These are phyloP conservation scores for Antitype chi DNA, from an alignment of 2,888 invertebrate species.

Conservation along the genomic window DNA sequence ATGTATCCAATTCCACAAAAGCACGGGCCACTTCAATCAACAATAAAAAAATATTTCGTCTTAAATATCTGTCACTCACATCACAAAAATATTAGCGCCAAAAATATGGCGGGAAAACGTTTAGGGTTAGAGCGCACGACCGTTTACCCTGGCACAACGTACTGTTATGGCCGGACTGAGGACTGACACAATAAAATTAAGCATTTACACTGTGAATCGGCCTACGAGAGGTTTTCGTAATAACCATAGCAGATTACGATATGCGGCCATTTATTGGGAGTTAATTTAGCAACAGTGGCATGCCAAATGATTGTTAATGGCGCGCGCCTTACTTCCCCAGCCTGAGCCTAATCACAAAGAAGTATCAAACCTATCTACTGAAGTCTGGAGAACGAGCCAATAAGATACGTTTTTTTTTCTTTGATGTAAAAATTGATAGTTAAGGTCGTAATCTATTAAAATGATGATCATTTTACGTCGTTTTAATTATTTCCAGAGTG, in stretches of 20 bases:
- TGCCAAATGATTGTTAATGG: slow-evolving; percentile 76
- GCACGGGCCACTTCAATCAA: slow-evolving; percentile 40
- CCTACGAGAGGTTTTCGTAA: slow-evolving; percentile 79
- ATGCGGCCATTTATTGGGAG: slow-evolving; percentile 77
- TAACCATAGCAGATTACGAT: slow-evolving; percentile 75
- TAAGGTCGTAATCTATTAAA: slow-evolving; percentile 46
- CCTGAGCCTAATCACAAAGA: slow-evolving; percentile 49
- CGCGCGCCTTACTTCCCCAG: slow-evolving; percentile 59
- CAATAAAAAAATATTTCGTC: slow-evolving; percentile 12
- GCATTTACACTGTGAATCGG: slow-evolving; percentile 76
- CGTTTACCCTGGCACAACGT: slow-evolving; percentile 80
- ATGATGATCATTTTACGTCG: slow-evolving; percentile 36
- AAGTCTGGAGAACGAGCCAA: slow-evolving; percentile 16
- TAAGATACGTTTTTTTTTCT: too few species aligned
- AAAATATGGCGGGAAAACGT: slow-evolving; percentile 70
- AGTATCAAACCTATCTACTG: slow-evolving; percentile 7
- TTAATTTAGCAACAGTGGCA: slow-evolving; percentile 81
- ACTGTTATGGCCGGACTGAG: slow-evolving; percentile 76
- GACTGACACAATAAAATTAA: slow-evolving; percentile 85
- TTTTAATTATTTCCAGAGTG: slow-evolving; percentile 35
- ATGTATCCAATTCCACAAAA: slow-evolving; percentile 19
- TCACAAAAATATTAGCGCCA: slow-evolving; percentile 57
- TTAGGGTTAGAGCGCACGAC: slow-evolving; percentile 74
- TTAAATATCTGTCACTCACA: slow-evolving; percentile 45
- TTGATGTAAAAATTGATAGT: slow-evolving; percentile 57